phyloP scores from a whole-genome alignment of 1,140 invertebrate species.

The Panulirus ornatus region DNA sequence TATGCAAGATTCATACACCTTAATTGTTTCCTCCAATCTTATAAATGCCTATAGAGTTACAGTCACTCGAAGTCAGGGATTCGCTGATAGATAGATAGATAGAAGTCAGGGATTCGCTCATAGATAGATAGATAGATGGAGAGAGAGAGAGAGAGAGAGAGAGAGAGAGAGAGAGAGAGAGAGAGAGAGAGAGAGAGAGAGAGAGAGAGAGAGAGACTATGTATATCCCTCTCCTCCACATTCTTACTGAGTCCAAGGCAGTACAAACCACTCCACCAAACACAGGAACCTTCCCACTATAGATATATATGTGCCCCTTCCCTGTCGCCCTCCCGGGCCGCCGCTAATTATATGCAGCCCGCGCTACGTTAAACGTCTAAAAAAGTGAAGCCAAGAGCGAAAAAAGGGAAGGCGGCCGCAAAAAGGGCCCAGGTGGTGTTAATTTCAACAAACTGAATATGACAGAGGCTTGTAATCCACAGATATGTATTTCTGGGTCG shows the following conservation, averaged over 20 bases:
- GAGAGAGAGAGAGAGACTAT: neutral
- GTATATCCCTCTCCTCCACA: neutral
- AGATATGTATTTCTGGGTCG: neutral
- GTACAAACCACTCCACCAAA: too few species aligned
- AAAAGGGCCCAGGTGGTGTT: constrained; percentile 48
- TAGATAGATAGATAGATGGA: neutral
- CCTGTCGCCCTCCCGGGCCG: neutral
- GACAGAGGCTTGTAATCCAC: constrained; percentile 39
- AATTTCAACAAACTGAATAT: constrained; percentile 58
- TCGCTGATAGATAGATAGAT: too few species aligned
- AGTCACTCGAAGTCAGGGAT: too few species aligned
- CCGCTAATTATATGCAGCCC: constrained; percentile 49
- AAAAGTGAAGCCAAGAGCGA: constrained; percentile 3
- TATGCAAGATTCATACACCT: too few species aligned
- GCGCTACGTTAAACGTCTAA: constrained; percentile 10
- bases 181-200: neutral
- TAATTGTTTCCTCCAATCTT: too few species aligned
- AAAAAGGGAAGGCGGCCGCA: neutral
- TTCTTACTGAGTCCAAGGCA: too few species aligned
- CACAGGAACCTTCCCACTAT: too few species aligned
- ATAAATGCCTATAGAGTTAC: too few species aligned
- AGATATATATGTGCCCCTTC: neutral
- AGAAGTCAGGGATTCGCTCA: too few species aligned
- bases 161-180: neutral
- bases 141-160: neutral